Base-by-base conservation (phyloP, 2,888 invertebrate genomes). In the Dasypolia templi region DNA sequence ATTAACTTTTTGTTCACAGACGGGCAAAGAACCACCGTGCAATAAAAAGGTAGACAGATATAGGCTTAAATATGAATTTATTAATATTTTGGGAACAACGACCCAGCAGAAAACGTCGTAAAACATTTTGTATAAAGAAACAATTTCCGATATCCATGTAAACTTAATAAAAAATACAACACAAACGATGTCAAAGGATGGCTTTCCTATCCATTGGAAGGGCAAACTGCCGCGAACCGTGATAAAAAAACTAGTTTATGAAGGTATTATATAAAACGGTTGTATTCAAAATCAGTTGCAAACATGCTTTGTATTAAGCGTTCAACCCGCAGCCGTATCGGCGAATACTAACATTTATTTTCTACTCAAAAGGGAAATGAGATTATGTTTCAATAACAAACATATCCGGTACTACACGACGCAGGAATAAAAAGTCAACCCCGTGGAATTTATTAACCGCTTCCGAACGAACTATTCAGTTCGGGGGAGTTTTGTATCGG, bases 311-410 rank as follows among this genome's bases (percentile, higher is more conserved):
- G 85, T 86, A 90, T 92, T 89, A 89, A 77, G 70, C 79, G 72
- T 71, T 72, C 77, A 74, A n/a, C 78, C 76, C 87, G 82, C 84
- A 82, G 77, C 81, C 78, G 86, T 89, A 90, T 91, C 89, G 86
- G 80, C 80, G 77, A 84, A 88, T 79, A 90, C 92, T 87, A 91
- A 92, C 92, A 92, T 93, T 91, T 93, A 92, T 93, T 92, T 93
- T 87, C 86, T 90, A 88, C 90, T 91, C 89, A 89, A 91, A 90
- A 89, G 85, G 90, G 90, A 92, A 93, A 94, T 91, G 90, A 89
- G 92, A 93, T 93, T 93, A 93, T 92, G 89, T 92, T 93, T 91
- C 92, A 92, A 93, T 93, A 93, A 92, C 94, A 93, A 90, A 91
- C 90, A 87, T 91, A 91, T 90, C 89, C 91, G 86, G 84, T 75